A percentile compares a stretch with the other conserved stretches of the same genome.
phyloP scores from a whole-genome alignment of 2,888 invertebrate species.

The Cephus runcator region DNA sequence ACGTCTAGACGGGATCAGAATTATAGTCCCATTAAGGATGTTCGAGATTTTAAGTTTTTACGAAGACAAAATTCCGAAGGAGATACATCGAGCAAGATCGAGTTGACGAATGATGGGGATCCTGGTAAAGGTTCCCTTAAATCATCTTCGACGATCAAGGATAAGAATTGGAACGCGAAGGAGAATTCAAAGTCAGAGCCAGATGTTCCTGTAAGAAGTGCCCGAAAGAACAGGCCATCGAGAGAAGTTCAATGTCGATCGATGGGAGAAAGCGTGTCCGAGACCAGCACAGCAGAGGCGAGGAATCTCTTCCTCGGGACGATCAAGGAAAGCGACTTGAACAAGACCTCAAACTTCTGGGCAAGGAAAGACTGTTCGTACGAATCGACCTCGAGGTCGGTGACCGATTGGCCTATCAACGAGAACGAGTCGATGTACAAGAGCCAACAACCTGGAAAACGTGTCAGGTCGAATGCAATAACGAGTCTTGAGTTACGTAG shows the following conservation, averaged over 20 bases:
- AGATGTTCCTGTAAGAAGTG: slow-evolving; percentile 61
- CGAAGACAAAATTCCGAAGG: slow-evolving; percentile 61
- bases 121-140: slow-evolving; percentile 25
- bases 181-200: slow-evolving; percentile 55
- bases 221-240: slow-evolving; percentile 57
- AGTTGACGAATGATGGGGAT: slow-evolving; percentile 7
- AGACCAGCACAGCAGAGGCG: slow-evolving; percentile 41
- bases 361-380: slow-evolving; percentile 41
- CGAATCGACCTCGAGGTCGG: slow-evolving; percentile 47
- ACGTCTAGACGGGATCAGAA: slow-evolving; percentile 39
- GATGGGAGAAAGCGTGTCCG: slow-evolving; percentile 60
- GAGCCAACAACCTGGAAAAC: slow-evolving; percentile 57
- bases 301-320: slow-evolving; percentile 58
- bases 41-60: slow-evolving; percentile 49
- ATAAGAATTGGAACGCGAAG: slow-evolving; percentile 31
- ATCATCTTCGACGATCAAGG: slow-evolving; percentile 27
- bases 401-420: slow-evolving; percentile 60
- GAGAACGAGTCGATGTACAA: slow-evolving; percentile 50
- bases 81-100: slow-evolving; percentile 35
- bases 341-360: slow-evolving; percentile 48
- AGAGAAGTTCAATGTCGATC: slow-evolving; percentile 62
- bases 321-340: slow-evolving; percentile 58
- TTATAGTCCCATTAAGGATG: slow-evolving; percentile 36
- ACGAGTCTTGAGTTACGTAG: slow-evolving; percentile 70
- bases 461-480: slow-evolving; percentile 61